These are phyloP conservation scores for Sesia apiformis DNA, from an alignment of 2,888 invertebrate genomes.

Conservation along the genomic window DNA sequence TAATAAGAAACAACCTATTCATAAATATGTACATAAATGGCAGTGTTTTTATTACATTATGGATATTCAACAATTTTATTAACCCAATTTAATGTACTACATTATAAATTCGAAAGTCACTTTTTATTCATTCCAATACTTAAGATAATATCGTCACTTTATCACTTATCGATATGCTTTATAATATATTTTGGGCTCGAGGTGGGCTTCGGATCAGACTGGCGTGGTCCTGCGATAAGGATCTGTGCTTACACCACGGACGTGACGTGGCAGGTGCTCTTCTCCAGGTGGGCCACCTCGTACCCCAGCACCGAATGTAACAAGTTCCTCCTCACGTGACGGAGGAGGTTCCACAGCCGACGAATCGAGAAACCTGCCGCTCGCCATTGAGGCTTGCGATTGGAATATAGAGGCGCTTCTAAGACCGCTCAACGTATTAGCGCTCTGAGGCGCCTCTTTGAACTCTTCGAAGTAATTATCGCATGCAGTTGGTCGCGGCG, in stretches of 20 bases:
- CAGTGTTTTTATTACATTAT: slow-evolving; percentile 56
- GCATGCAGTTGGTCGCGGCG: slow-evolving; percentile 76
- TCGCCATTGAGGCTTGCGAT: slow-evolving; percentile 76
- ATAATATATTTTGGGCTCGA: slow-evolving; percentile 22
- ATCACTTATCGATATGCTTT: slow-evolving; percentile 71
- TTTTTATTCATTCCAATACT: slow-evolving; percentile 17
- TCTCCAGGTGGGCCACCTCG: slow-evolving; percentile 45
- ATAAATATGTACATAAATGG: slow-evolving; percentile 48
- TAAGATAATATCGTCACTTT: slow-evolving; percentile 44
- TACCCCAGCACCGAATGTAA: slow-evolving; percentile 80
- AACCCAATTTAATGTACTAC: slow-evolving; percentile 45
- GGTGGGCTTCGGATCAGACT: slow-evolving; percentile 52
- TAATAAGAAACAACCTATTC: slow-evolving; percentile 11
- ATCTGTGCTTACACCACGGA: slow-evolving; percentile 69
- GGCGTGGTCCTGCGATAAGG: slow-evolving; percentile 76
- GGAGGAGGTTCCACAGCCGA: slow-evolving; percentile 78
- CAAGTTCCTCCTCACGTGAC: slow-evolving; percentile 79
- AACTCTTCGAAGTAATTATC: slow-evolving; percentile 75
- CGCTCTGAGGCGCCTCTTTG: slow-evolving; percentile 70
- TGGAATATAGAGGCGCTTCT: slow-evolving; percentile 67
- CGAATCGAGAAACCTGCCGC: slow-evolving; percentile 80
- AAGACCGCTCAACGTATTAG: slow-evolving; percentile 61
- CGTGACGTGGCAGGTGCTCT: slow-evolving; percentile 40
- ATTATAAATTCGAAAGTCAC: slow-evolving; percentile 63
- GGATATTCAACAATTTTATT: slow-evolving; percentile 61